phyloP scores from a whole-genome alignment of 2,113 vertebrate species.

The Pteronura brasiliensis region DNA sequence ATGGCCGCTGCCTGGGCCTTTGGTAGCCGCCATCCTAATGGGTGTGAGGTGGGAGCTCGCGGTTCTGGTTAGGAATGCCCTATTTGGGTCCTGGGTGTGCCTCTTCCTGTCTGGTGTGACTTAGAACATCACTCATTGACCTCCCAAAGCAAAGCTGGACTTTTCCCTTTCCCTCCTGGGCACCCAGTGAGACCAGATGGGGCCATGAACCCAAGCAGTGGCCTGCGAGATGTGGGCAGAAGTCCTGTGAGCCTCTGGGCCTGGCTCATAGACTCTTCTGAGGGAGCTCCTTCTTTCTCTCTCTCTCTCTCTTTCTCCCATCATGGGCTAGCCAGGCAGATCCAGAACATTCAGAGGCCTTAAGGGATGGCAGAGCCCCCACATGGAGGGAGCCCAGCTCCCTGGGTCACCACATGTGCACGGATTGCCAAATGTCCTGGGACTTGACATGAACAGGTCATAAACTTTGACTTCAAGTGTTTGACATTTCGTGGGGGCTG shows the following conservation, averaged over 20 bases:
- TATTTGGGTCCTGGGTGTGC: neutral
- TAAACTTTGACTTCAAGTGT: neutral
- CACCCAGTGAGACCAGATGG: neutral
- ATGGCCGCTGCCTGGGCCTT: neutral
- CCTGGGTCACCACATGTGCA: too few species aligned
- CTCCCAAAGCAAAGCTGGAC: neutral
- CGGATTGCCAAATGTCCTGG: neutral
- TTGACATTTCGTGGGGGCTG: neutral
- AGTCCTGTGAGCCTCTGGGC: accelerated
- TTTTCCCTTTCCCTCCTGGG: neutral
- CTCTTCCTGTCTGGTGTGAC: neutral
- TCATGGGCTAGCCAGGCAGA: too few species aligned
- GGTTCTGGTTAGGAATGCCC: neutral
- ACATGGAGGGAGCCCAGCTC: neutral
- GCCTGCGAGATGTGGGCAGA: neutral
- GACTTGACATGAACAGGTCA: neutral
- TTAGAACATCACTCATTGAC: neutral
- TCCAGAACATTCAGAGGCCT: too few species aligned
- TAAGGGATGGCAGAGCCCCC: too few species aligned
- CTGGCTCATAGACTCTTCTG: neutral
- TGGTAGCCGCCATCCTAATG: accelerated
- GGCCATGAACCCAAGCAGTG: accelerated
- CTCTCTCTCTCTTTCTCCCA: neutral
- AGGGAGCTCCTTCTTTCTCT: neutral
- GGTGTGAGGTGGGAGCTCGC: neutral